phyloP scores from a whole-genome alignment of 2,113 vertebrate genomes.

The Copsychus sechellarum region DNA sequence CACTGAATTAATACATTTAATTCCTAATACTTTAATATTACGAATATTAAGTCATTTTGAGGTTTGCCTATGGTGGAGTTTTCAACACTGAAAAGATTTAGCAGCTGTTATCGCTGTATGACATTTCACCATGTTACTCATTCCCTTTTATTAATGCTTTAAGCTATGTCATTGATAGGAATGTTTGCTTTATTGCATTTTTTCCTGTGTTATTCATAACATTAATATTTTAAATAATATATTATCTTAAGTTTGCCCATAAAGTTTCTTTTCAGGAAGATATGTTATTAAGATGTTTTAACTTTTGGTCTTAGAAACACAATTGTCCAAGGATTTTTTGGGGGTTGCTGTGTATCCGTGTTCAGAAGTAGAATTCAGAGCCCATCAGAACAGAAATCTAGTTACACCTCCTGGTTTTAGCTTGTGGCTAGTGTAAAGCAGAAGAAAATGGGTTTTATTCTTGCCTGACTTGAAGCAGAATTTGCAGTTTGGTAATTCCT shows the following conservation, averaged over 20 bases:
- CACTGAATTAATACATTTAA: background rate
- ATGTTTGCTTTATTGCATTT: background rate
- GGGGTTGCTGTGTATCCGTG: background rate
- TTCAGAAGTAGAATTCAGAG: background rate
- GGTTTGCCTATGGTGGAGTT: background rate
- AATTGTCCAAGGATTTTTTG: background rate
- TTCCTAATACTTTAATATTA: background rate
- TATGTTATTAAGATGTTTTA: background rate
- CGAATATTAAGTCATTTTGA: background rate
- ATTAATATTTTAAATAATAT: background rate
- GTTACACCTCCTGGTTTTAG: background rate
- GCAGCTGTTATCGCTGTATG: background rate
- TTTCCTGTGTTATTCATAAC: background rate
- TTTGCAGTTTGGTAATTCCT: background rate
- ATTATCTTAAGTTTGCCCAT: background rate
- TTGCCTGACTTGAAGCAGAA: background rate
- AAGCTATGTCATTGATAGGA: background rate
- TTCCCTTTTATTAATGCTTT: background rate
- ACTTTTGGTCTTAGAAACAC: background rate
- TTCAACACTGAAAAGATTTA: background rate
- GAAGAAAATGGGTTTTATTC: background rate
- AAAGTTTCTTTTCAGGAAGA: background rate
- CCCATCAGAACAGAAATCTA: background rate
- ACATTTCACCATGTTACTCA: background rate
- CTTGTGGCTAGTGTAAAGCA: background rate